Evolutionary conservation across 2,888 invertebrate genomes (phyloP).

Genomic region (Desoria tigrina): DNA sequence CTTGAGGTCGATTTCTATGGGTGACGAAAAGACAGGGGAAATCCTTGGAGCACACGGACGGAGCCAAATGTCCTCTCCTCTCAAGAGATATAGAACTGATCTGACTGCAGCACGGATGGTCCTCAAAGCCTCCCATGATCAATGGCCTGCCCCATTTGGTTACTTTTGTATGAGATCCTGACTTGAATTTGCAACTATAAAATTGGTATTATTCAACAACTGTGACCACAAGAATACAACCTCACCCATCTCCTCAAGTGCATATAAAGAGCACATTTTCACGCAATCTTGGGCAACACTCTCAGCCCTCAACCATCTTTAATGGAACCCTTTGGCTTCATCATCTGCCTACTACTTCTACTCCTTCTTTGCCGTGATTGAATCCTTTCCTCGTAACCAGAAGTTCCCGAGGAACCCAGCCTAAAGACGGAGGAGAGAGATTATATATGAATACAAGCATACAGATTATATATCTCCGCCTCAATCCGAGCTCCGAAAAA

Average conservation of each 20-base stretch:
- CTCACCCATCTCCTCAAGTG: slow-evolving; percentile 51
- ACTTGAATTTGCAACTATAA: slow-evolving; percentile 55
- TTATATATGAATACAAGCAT: no score
- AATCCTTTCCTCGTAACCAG: neutral
- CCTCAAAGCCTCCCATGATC: slow-evolving; percentile 52
- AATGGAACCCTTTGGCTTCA: slow-evolving; percentile 23
- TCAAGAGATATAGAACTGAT: slow-evolving; percentile 45
- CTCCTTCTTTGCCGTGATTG: slow-evolving; percentile 17
- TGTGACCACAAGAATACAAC: slow-evolving; percentile 54
- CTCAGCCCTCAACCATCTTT: slow-evolving; percentile 16
- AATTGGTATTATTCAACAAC: slow-evolving; percentile 54
- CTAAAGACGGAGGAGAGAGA: no score
- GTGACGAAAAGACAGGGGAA: slow-evolving; percentile 36
- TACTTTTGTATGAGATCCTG: slow-evolving; percentile 54
- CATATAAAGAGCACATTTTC: slow-evolving; percentile 54
- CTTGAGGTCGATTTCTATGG: slow-evolving; percentile 40
- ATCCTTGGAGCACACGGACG: slow-evolving; percentile 21
- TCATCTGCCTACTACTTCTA: slow-evolving; percentile 16
- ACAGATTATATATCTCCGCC: no score
- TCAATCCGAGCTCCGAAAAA: slow-evolving; percentile 2
- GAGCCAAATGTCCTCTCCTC: slow-evolving; percentile 50
- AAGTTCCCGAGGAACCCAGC: neutral
- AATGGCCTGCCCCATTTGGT: slow-evolving; percentile 54
- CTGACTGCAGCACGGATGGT: slow-evolving; percentile 39
- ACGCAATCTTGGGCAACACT: slow-evolving; percentile 53